A percentile compares a stretch with the other conserved stretches of the same genome.
Evolutionary conservation across 2,113 vertebrate species (phyloP).

Genomic region (Balaenoptera acutorostrata): DNA sequence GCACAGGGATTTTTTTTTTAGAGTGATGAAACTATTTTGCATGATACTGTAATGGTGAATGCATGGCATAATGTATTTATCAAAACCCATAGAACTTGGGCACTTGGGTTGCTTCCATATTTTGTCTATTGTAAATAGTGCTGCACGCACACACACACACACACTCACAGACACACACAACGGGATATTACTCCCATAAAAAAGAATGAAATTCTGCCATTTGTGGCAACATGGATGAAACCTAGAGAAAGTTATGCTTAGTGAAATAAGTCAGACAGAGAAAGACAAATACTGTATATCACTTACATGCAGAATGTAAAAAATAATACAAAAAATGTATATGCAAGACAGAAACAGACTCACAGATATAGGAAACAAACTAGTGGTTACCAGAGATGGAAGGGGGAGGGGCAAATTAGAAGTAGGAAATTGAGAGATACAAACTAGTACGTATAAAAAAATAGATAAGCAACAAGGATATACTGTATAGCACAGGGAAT

Average conservation of each 20-base stretch:
- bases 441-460: neutral
- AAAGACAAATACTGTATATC: neutral
- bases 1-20: neutral
- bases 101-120: no score
- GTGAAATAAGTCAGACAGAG: neutral
- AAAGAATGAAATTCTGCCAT: neutral
- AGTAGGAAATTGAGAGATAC: neutral
- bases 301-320: neutral
- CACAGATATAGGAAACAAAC: neutral
- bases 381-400: neutral
- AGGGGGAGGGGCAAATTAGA: neutral
- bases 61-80: neutral
- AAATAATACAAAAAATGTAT: neutral
- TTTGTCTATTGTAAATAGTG: no score
- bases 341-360: neutral
- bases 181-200: neutral
- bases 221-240: neutral
- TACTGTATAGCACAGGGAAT: neutral
- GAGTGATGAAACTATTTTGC: neutral
- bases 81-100: neutral
- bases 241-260: neutral
- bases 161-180: no score
- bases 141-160: no score
- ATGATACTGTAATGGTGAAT: neutral
- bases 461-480: neutral